Conservation (phyloP, 2,888 invertebrate species). For the Craniophora ligustri region DNA sequence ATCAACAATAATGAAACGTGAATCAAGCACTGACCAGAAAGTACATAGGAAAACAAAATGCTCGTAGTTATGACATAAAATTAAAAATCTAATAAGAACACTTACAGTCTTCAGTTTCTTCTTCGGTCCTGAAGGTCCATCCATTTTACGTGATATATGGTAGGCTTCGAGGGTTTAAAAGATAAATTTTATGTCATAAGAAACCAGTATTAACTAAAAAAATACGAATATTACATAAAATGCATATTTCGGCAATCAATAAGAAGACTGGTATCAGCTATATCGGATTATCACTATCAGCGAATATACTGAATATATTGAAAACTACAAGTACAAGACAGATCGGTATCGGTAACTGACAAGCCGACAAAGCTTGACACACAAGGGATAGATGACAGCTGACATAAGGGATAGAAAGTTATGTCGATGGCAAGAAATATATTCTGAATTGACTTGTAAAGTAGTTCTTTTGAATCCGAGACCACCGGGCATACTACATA, state of each 20-base stretch:
- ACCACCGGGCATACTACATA: too few species aligned
- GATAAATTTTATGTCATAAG: conserved; percentile 20
- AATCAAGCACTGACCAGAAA: conserved; percentile 6
- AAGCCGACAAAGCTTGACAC: too few species aligned
- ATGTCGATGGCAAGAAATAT: too few species aligned
- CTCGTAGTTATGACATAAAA: conserved; percentile 11
- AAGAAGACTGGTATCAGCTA: neutral
- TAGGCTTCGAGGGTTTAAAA: conserved; percentile 5
- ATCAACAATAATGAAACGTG: neutral
- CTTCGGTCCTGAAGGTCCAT: conserved; percentile 79
- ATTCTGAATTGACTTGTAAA: too few species aligned
- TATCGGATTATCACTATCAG: neutral
- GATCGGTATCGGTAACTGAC: too few species aligned
- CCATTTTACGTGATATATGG: conserved; percentile 59
- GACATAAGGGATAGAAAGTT: too few species aligned
- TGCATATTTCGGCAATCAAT: conserved; percentile 5
- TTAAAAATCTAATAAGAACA: conserved; percentile 29
- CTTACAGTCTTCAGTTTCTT: conserved; percentile 85
- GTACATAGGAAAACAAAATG: neutral
- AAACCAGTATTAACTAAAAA: conserved; percentile 2
- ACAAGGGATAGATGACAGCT: too few species aligned
- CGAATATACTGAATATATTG: too few species aligned
- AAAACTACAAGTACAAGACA: too few species aligned
- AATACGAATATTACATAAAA: conserved; percentile 10
- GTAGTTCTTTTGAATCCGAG: too few species aligned